These are phyloP conservation scores for Hypomecis atomaria DNA, from an alignment of 2,888 invertebrate genomes.

Conservation along the genomic window DNA sequence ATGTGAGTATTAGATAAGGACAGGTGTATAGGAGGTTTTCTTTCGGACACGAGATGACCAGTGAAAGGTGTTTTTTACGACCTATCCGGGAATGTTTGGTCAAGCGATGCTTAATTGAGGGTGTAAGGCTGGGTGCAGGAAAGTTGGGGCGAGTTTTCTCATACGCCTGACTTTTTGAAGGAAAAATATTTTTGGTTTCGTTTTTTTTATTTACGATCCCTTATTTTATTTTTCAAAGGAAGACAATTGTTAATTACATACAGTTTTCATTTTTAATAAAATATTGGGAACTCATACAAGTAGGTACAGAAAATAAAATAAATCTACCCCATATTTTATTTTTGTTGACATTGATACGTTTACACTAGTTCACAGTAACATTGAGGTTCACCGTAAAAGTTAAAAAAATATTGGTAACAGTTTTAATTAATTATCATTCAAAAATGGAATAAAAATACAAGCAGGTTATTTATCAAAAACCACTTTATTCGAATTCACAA, in stretches of 20 bases:
- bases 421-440: background rate
- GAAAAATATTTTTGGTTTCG: background rate
- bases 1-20: slow-evolving; percentile 66
- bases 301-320: no score
- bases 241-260: no score
- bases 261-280: no score
- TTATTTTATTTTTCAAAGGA: no score
- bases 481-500: slow-evolving; percentile 2
- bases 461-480: background rate
- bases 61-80: slow-evolving; percentile 56
- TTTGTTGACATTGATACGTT: no score
- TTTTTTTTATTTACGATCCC: no score
- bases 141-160: slow-evolving; percentile 16
- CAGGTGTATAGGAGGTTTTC: slow-evolving; percentile 59
- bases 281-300: no score
- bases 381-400: no score
- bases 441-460: background rate
- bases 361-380: no score
- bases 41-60: slow-evolving; percentile 75
- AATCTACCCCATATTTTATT: no score
- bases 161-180: background rate
- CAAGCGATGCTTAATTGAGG: slow-evolving; percentile 52
- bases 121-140: slow-evolving; percentile 44
- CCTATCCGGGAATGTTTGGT: slow-evolving; percentile 72
- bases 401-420: background rate